Conservation (phyloP, 2,888 invertebrate genomes). For the Anthoptus insignis region DNA sequence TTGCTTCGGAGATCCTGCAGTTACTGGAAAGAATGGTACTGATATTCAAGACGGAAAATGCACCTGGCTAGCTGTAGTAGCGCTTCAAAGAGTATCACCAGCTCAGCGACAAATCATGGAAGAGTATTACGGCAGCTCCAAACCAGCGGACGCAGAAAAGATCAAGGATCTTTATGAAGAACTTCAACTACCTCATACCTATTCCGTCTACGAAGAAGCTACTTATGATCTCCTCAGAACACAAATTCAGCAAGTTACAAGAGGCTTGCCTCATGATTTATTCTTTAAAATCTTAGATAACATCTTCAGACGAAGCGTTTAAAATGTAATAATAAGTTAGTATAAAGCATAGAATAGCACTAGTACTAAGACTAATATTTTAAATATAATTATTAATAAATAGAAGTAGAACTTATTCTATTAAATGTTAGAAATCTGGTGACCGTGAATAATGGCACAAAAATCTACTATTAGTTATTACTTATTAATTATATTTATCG, state of each 20-base stretch:
- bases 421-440: neutral
- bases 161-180: constrained; percentile 93
- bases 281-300: constrained; percentile 94
- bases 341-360: neutral
- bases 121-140: constrained; percentile 91
- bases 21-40: constrained; percentile 96
- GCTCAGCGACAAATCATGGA: constrained; percentile 91
- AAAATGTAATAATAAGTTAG: constrained; percentile 54
- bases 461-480: constrained; percentile 1
- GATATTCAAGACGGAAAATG: constrained; percentile 99
- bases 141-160: constrained; percentile 88
- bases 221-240: constrained; percentile 93
- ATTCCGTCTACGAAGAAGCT: constrained; percentile 94
- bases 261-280: constrained; percentile 93
- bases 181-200: constrained; percentile 91
- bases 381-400: neutral
- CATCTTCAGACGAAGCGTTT: constrained; percentile 91
- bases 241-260: constrained; percentile 94
- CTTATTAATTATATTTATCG: constrained; percentile 3
- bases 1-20: constrained; percentile 94
- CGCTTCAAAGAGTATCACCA: constrained; percentile 92
- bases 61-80: constrained; percentile 97
- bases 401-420: neutral
- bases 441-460: constrained; percentile 12
- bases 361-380: neutral